Evolutionary conservation across 2,113 vertebrate species (phyloP).

Genomic region (Verasper variegatus): DNA sequence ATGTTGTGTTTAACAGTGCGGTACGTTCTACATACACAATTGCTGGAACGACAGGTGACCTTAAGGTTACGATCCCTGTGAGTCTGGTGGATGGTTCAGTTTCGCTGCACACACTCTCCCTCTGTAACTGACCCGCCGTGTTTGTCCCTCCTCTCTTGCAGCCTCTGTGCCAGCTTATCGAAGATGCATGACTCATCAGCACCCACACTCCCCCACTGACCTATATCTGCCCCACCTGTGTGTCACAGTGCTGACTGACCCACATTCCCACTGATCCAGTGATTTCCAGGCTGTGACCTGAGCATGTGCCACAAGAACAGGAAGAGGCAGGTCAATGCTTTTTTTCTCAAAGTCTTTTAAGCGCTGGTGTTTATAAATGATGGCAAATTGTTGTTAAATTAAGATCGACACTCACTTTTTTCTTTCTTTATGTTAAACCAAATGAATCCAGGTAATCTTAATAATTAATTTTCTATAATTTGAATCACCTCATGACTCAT

Average conservation of each 20-base stretch:
- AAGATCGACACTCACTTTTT: neutral
- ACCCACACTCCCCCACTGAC: constrained; percentile 53
- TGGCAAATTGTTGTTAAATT: too few relatives aligned
- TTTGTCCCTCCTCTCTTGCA: neutral
- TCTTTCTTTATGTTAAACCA: neutral
- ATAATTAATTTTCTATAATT: neutral
- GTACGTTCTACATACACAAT: too few relatives aligned
- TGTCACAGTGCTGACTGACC: constrained; percentile 60
- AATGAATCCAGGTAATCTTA: neutral
- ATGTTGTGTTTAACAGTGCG: too few relatives aligned
- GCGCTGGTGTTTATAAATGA: neutral
- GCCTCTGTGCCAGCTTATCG: constrained; percentile 7
- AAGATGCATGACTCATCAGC: constrained; percentile 62
- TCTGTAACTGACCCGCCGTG: neutral
- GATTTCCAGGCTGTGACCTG: constrained; percentile 45
- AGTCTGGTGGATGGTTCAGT: too few relatives aligned
- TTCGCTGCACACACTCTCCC: neutral
- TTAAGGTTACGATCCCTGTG: neutral
- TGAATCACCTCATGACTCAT: neutral
- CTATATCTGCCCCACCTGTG: constrained; percentile 71
- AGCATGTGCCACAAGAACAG: constrained; percentile 26
- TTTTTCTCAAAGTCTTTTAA: neutral
- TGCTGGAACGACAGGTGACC: too few relatives aligned
- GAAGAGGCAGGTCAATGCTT: constrained; percentile 4
- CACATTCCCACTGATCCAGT: constrained; percentile 60